Evolutionary conservation across 2,888 invertebrate genomes (phyloP).

Genomic region (Nudaria mundana): DNA sequence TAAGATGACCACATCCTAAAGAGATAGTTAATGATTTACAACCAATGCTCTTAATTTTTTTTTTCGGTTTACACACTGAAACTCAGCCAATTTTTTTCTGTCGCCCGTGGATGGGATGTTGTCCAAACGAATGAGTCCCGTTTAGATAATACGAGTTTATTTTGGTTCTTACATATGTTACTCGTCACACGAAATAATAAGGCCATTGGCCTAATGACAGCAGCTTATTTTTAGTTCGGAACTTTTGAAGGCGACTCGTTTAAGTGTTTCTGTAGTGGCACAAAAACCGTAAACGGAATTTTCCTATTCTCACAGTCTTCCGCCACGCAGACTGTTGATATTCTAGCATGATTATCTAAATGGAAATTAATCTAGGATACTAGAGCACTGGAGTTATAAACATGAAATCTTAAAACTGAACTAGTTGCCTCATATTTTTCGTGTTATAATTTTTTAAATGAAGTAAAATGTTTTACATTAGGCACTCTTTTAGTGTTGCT

Average conservation of each 20-base stretch:
- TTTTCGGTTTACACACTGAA: slow-evolving; percentile 54
- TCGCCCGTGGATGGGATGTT: slow-evolving; percentile 48
- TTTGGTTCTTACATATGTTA: slow-evolving; percentile 75
- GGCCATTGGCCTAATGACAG: slow-evolving; percentile 80
- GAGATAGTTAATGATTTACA: slow-evolving; percentile 62
- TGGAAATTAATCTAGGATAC: slow-evolving; percentile 14
- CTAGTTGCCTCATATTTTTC: slow-evolving; percentile 6
- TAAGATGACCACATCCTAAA: slow-evolving; percentile 49
- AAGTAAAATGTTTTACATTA: not conserved
- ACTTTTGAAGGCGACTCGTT: slow-evolving; percentile 61
- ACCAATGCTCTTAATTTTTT: slow-evolving; percentile 34
- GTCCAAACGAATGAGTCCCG: slow-evolving; percentile 57
- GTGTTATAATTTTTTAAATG: slow-evolving; percentile 3
- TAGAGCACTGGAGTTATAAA: slow-evolving; percentile 16
- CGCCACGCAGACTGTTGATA: slow-evolving; percentile 6
- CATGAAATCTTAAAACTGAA: slow-evolving; percentile 10
- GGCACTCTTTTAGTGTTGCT: not conserved
- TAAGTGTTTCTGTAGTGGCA: slow-evolving; percentile 44
- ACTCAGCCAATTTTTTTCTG: slow-evolving; percentile 62
- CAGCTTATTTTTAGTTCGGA: slow-evolving; percentile 58
- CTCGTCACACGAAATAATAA: slow-evolving; percentile 77
- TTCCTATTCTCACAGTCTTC: slow-evolving; percentile 27
- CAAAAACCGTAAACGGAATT: slow-evolving; percentile 27
- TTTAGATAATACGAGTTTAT: slow-evolving; percentile 76
- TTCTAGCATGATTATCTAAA: slow-evolving; percentile 3